Base-by-base conservation (phyloP, 2,888 invertebrate genomes). In the Bhutanitis thaidina region DNA sequence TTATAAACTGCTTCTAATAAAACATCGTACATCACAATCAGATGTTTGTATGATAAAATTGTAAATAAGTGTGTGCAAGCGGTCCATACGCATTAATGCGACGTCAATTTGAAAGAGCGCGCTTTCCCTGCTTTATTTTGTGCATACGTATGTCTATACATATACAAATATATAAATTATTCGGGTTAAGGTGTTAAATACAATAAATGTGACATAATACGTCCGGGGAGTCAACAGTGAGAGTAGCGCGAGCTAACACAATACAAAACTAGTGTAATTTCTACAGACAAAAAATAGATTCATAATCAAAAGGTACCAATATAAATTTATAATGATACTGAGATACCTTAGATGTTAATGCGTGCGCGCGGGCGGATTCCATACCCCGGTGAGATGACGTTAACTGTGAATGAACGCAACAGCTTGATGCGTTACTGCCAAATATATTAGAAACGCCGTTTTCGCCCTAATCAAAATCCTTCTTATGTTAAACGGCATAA, bases 251-350 rank as follows among this genome's bases (percentile, higher is more conserved):
- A 71, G 58, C 55, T 56, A 57, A 69, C 65, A 65, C 60, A 74
- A 71, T 67, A 74, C 72, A 76, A 85, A 85, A 75, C 78, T 90
- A 90, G 90, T 76, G 88, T 90, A 90, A 90, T 90, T 90, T 90
- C 89, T 90, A 90, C 87, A 74, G 77, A 88, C 73, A 86, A 81
- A 82, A n/a, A 87, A 90, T 91, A 91, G 90, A 85, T 82, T 88
- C 89, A 90, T 91, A 91, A 91, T 91, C 91, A 91, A 93, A 93
- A 93, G 90, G 93, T 93, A 93, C 93, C 93, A 93, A 93, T 87
- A 89, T 90, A 89, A 87, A 85, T 85, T 79, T 82, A 77, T 79
- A 80, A 80, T 67, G 56, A 79, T 75, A 76, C 69, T 72, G 71
- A 75, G 76, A 83, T 84, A 87, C 83, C 76, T 83, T 86, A 88